Evolutionary conservation across 1,140 invertebrate genomes (phyloP), one percentile per base, ranked within the genome.

Genomic region (Berghia stephanieae): DNA sequence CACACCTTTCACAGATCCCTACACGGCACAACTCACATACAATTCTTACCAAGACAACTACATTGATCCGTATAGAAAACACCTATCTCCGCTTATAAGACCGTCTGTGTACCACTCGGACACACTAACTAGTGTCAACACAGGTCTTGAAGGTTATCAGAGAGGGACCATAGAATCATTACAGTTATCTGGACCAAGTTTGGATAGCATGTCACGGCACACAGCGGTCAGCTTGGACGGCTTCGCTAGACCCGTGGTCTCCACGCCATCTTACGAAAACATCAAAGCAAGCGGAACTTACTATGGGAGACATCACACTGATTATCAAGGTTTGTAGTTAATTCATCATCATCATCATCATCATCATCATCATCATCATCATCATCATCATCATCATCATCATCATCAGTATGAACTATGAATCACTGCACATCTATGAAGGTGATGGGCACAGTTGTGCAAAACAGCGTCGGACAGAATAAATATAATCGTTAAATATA

Each of bases 71-170:
- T 75, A 73, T 49, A 73, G 57, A 24, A 73, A 73, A 40, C 34
- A 73, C 13, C n/a, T n/a, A n/a, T n/a, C n/a, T n/a, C 31, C 70
- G 4, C 49, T 63, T 3, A 5, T 75, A 36, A 21, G 72, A 6
- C 21, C 21, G 1, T 24, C 72, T 16, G 44, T 75, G 52, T 75
- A 75, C n/a, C 72, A 75, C n/a, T n/a, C n/a, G 31, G 72, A 75
- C 55, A 63, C 52, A 13, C 44, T 75, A 10, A 16, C 27, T 16
- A 60, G 72, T 10, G 2, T 57, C 2, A 75, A 75, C 36, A 18
- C 44, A 34, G n/a, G 46, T 5, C 42, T 55, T n/a, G 70, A 73
- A 24, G 18, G 49, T 1, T 24, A 44, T 2, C 31, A 40, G 18
- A 70, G 68, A 27, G n/a, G 40, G 16, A 70, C 43, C 43, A n/a